Evolutionary conservation across 2,113 vertebrate genomes (phyloP).

Genomic region (Lepus americanus): DNA sequence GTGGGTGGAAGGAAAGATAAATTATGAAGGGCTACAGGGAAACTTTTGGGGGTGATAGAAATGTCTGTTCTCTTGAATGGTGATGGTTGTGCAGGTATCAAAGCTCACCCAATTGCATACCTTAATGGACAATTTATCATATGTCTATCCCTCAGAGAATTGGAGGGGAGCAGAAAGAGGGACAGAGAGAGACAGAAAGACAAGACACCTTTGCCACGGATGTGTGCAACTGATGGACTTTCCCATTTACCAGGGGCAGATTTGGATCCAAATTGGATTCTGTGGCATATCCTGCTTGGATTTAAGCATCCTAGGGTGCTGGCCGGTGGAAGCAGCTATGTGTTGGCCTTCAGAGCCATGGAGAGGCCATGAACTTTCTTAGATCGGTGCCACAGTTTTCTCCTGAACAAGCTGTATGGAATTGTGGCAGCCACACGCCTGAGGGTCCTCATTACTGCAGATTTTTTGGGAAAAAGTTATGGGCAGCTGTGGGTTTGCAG

Average conservation of each 20-base stretch:
- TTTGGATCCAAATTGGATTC: not conserved
- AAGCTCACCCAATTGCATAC: not conserved
- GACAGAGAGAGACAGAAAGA: not conserved
- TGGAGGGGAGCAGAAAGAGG: not conserved
- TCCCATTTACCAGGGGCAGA: not conserved
- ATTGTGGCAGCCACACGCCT: not conserved
- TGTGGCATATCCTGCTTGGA: not conserved
- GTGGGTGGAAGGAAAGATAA: not conserved
- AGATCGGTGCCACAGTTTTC: not conserved
- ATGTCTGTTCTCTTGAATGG: not conserved
- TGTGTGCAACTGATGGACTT: not conserved
- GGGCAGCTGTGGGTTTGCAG: not conserved
- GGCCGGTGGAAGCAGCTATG: not conserved
- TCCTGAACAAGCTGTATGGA: not conserved
- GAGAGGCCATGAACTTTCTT: not conserved
- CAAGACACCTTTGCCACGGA: not conserved
- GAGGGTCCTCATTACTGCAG: not conserved
- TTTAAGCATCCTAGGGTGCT: not conserved
- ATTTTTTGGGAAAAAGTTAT: not conserved
- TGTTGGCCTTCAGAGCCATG: not conserved
- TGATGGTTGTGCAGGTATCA: not conserved
- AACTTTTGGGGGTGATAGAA: not conserved
- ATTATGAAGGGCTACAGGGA: not conserved
- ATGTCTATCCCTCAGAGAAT: not conserved
- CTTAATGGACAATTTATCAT: not conserved